Conservation (phyloP, 1,140 invertebrate genomes). For the Pseudomyrmex pallidus region DNA sequence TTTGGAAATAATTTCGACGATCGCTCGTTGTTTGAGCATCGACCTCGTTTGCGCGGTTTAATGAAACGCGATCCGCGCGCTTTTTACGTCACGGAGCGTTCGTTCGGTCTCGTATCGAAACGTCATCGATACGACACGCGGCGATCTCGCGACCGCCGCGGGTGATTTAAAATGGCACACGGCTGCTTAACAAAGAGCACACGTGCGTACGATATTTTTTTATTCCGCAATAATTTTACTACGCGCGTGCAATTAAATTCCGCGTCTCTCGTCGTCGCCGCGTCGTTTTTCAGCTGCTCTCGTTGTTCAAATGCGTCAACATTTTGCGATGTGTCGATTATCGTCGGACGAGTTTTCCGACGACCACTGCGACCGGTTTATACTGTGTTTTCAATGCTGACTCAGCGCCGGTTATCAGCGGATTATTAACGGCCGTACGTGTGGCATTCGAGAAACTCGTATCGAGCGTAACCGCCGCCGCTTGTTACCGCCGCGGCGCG, state of each 20-base stretch:
- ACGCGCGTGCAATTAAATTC: too few species aligned
- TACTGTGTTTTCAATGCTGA: constrained; percentile 24
- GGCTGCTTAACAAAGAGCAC: too few species aligned
- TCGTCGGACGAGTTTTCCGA: too few species aligned
- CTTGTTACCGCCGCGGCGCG: constrained; percentile 46
- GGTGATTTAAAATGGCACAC: too few species aligned
- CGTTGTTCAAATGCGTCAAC: too few species aligned
- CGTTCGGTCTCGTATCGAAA: constrained; percentile 6
- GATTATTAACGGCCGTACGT: constrained; percentile 49
- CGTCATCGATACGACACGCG: neutral
- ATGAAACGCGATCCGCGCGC: constrained; percentile 14
- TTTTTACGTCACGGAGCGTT: neutral
- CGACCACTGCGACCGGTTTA: too few species aligned
- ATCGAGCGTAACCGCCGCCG: constrained; percentile 8
- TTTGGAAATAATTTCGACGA: constrained; percentile 39
- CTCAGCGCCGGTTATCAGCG: constrained; percentile 50
- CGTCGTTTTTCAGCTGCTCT: too few species aligned
- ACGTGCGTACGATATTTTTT: too few species aligned
- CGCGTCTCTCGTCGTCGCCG: too few species aligned
- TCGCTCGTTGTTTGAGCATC: neutral
- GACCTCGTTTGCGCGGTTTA: constrained; percentile 31
- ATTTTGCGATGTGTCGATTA: too few species aligned
- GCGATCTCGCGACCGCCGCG: too few species aligned
- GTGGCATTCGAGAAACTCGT: constrained; percentile 29
- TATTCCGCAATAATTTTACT: too few species aligned